Conservation (phyloP, 1,140 invertebrate species). For the Stegodyphus mimosarum region DNA sequence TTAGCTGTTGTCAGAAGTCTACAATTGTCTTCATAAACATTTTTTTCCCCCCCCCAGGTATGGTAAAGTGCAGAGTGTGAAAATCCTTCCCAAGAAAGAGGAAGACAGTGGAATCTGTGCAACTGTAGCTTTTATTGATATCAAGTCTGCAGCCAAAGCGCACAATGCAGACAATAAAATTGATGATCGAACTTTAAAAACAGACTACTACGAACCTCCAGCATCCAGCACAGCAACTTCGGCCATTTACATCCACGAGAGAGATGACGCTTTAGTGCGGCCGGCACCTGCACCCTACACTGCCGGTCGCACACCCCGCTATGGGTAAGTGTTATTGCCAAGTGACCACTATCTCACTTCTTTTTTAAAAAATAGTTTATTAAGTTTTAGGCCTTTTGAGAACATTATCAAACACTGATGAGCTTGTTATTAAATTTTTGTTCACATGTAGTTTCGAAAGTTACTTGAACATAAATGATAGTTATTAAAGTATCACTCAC, state of each 20-base stretch:
- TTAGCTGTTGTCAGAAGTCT: no score
- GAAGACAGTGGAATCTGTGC: constrained; percentile 74
- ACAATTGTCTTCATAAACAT: neutral
- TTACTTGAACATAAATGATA: neutral
- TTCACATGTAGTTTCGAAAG: neutral
- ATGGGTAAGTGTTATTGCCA: constrained; percentile 42
- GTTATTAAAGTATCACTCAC: neutral
- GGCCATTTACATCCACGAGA: constrained; percentile 64
- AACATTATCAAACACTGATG: neutral
- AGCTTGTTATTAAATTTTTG: neutral
- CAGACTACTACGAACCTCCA: constrained; percentile 91
- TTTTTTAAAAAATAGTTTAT: constrained; percentile 3
- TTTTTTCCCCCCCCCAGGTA: constrained; percentile 77
- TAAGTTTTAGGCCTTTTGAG: neutral
- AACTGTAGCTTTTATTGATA: constrained; percentile 96
- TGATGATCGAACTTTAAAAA: constrained; percentile 84
- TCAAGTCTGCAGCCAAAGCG: constrained; percentile 93
- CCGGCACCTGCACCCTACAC: constrained; percentile 41
- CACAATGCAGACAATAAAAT: constrained; percentile 89
- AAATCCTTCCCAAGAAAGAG: constrained; percentile 76
- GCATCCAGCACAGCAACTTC: constrained; percentile 72
- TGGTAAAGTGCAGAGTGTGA: constrained; percentile 96
- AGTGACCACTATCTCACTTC: neutral
- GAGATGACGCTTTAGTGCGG: constrained; percentile 62
- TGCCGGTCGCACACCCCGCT: constrained; percentile 49